phyloP scores from a whole-genome alignment of 2,888 invertebrate genomes.

The Oxyteleia sp. region DNA sequence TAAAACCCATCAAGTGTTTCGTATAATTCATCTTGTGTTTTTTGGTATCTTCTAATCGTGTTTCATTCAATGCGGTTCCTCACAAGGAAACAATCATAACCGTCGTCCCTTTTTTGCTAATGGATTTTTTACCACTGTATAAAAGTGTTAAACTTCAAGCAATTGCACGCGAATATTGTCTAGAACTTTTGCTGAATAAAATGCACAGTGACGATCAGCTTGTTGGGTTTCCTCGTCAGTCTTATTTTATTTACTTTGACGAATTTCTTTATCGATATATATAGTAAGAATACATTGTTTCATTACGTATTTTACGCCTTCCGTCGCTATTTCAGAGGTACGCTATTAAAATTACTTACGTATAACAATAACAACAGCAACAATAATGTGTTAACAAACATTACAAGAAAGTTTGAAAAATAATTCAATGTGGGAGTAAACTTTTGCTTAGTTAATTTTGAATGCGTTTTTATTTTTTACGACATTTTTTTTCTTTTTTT shows the following conservation, averaged over 20 bases:
- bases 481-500: background rate
- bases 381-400: conserved; percentile 67
- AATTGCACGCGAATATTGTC: conserved; percentile 62
- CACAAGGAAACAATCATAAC: conserved; percentile 39
- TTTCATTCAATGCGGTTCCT: conserved; percentile 7
- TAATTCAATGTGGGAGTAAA: conserved; percentile 19
- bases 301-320: conserved; percentile 58
- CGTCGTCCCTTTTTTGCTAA: conserved; percentile 40
- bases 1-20: conserved; percentile 68
- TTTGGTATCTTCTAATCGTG: conserved; percentile 5
- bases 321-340: conserved; percentile 55
- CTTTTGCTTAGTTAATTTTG: conserved; percentile 9
- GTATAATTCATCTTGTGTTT: conserved; percentile 26
- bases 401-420: conserved; percentile 48
- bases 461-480: background rate
- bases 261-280: conserved; percentile 68
- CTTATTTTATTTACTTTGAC: conserved; percentile 75
- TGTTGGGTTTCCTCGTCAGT: conserved; percentile 73
- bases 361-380: conserved; percentile 73
- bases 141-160: conserved; percentile 68
- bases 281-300: conserved; percentile 60
- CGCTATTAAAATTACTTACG: conserved; percentile 67
- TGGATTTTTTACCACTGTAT: conserved; percentile 50
- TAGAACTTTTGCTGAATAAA: conserved; percentile 54
- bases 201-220: conserved; percentile 59